phyloP scores from a whole-genome alignment of 1,140 invertebrate species.

The Sminthurides bifidus region DNA sequence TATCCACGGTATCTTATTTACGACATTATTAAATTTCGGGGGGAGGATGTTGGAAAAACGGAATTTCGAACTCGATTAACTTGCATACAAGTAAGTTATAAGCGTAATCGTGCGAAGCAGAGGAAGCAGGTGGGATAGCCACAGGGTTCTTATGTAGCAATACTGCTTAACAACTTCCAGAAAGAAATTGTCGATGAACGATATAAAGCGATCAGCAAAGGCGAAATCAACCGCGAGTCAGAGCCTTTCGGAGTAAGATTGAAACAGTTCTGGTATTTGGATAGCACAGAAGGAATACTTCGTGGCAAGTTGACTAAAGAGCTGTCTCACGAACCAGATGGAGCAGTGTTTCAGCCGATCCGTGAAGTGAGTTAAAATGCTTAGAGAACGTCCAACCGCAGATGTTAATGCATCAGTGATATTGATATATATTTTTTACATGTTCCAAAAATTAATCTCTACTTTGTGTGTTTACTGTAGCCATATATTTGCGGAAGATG shows the following conservation, averaged over 20 bases:
- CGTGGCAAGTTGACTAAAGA: slow-evolving; percentile 62
- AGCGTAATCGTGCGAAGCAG: no score
- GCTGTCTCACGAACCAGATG: slow-evolving; percentile 89
- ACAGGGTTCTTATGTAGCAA: background rate
- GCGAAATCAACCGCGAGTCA: slow-evolving; percentile 54
- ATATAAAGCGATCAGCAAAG: slow-evolving; percentile 57
- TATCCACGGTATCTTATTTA: slow-evolving; percentile 88
- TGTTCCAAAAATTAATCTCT: background rate
- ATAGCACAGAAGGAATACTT: slow-evolving; percentile 34
- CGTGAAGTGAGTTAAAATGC: slow-evolving; percentile 50
- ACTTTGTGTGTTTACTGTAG: slow-evolving; percentile 41
- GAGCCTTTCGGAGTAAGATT: slow-evolving; percentile 79
- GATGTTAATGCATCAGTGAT: background rate
- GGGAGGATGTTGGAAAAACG: slow-evolving; percentile 60
- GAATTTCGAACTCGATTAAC: slow-evolving; percentile 56
- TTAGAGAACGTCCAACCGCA: no score
- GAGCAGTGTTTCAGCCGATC: slow-evolving; percentile 92
- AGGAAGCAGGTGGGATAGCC: background rate
- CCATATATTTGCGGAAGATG: slow-evolving; percentile 73
- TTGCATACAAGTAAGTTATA: background rate
- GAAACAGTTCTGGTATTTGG: slow-evolving; percentile 84
- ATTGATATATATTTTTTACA: background rate
- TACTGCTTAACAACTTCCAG: slow-evolving; percentile 24
- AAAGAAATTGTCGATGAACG: slow-evolving; percentile 57
- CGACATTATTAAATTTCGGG: slow-evolving; percentile 79